These are phyloP conservation scores for Neodiprion lecontei DNA, from an alignment of 1,140 invertebrate species.

Conservation along the genomic window DNA sequence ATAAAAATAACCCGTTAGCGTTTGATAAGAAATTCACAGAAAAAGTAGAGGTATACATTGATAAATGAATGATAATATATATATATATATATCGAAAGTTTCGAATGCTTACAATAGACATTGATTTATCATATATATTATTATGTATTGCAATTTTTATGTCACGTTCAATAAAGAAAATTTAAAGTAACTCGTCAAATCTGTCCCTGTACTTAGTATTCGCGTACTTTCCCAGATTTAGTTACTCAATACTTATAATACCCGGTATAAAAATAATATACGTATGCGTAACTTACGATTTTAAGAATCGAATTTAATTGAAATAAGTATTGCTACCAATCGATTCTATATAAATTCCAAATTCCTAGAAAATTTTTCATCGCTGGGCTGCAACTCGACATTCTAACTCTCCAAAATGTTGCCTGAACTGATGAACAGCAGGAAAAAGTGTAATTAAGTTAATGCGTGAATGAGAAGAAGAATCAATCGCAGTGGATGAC, in stretches of 20 bases:
- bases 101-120: constrained; percentile 40
- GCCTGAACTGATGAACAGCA: too few species aligned
- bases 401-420: too few species aligned
- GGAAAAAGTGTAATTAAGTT: too few species aligned
- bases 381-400: too few species aligned
- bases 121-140: constrained; percentile 38
- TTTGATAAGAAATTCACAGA: constrained; percentile 41
- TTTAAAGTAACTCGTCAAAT: constrained; percentile 26
- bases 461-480: too few species aligned
- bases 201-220: background rate
- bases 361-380: background rate
- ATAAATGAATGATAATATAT: constrained; percentile 20
- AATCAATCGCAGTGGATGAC: too few species aligned
- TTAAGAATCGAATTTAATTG: too few species aligned
- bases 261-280: background rate
- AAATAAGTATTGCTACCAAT: background rate
- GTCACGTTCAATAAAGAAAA: constrained; percentile 58
- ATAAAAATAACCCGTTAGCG: constrained; percentile 45
- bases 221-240: background rate
- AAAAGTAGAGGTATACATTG: constrained; percentile 31
- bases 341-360: background rate
- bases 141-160: constrained; percentile 56
- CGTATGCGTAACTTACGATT: background rate
- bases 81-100: constrained; percentile 39
- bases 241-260: background rate